A percentile compares a stretch with the other conserved stretches of the same genome.
Evolutionary conservation across 2,113 vertebrate genomes (phyloP).

Genomic region (Leucopsar rothschildi): DNA sequence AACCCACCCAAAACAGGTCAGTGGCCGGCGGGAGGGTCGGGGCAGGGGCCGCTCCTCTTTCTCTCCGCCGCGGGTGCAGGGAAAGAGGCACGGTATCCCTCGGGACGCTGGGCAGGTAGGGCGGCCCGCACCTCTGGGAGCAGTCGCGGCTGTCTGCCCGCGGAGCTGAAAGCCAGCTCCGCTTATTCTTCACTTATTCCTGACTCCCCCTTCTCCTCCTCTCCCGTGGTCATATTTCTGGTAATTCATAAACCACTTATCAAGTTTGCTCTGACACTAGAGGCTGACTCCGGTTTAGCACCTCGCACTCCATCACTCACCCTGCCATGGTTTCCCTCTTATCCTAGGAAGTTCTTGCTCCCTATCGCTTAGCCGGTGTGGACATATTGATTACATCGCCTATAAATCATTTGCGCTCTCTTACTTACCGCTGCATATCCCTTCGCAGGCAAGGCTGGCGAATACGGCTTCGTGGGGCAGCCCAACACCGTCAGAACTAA

Average conservation of each 20-base stretch:
- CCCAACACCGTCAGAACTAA: conserved; percentile 94
- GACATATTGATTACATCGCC: conserved; percentile 13
- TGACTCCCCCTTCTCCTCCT: neutral
- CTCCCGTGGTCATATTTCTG: conserved; percentile 33
- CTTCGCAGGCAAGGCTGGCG: conserved; percentile 86
- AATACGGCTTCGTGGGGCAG: conserved; percentile 92
- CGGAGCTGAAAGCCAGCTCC: neutral
- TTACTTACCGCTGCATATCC: neutral
- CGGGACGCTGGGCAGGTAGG: neutral
- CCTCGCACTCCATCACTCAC: conserved; percentile 63
- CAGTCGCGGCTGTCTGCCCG: neutral
- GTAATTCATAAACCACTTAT: conserved; percentile 64
- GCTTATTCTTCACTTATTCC: neutral
- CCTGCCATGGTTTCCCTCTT: neutral
- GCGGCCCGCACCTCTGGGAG: neutral
- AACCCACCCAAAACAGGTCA: conserved; percentile 98
- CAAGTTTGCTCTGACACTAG: conserved; percentile 33
- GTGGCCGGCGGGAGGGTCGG: conserved; percentile 23
- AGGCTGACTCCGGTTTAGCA: conserved; percentile 53
- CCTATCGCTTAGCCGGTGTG: conserved; percentile 19
- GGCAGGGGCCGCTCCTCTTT: neutral
- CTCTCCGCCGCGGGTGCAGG: neutral
- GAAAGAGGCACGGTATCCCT: neutral
- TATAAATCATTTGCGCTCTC: conserved; percentile 15
- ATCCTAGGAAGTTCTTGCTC: conserved; percentile 26